Percentiles rank a stretch among this genome's conserved stretches.
phyloP scores from a whole-genome alignment of 2,888 invertebrate species.

The Phortica okadai region DNA sequence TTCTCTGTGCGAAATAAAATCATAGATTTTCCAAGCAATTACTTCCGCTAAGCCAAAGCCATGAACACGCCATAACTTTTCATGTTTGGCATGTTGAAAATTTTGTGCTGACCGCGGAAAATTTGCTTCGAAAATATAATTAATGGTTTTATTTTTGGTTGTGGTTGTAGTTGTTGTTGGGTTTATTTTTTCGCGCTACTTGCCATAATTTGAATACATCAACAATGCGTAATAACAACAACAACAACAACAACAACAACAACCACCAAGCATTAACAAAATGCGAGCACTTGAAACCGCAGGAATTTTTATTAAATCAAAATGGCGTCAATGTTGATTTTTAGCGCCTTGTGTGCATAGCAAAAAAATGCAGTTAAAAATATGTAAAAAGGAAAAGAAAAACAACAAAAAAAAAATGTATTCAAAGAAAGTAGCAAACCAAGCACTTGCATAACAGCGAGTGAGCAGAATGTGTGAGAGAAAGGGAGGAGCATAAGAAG shows the following conservation, averaged over 20 bases:
- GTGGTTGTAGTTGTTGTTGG: neutral
- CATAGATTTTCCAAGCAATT: constrained; percentile 12
- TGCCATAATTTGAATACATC: constrained; percentile 1
- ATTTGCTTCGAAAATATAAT: constrained; percentile 2
- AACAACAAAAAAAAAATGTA: neutral
- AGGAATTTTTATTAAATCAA: constrained; percentile 22
- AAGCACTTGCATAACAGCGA: neutral
- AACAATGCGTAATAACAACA: neutral
- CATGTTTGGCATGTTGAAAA: neutral
- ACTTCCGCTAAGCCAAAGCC: neutral
- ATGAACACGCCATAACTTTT: neutral
- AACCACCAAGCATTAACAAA: constrained; percentile 11
- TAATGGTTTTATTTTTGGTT: constrained; percentile 8
- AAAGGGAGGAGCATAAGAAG: neutral
- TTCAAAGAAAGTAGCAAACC: neutral
- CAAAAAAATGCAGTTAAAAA: neutral
- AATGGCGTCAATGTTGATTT: constrained; percentile 19
- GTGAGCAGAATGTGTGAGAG: no score
- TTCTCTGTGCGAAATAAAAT: neutral
- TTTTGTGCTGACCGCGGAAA: neutral
- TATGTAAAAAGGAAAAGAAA: no score
- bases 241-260: neutral
- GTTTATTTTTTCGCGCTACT: neutral
- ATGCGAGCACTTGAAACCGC: neutral
- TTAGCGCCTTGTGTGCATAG: neutral